Percentiles rank a stretch among this genome's conserved stretches.
Evolutionary conservation across 2,113 vertebrate species (phyloP).

Genomic region (Laterallus jamaicensis): DNA sequence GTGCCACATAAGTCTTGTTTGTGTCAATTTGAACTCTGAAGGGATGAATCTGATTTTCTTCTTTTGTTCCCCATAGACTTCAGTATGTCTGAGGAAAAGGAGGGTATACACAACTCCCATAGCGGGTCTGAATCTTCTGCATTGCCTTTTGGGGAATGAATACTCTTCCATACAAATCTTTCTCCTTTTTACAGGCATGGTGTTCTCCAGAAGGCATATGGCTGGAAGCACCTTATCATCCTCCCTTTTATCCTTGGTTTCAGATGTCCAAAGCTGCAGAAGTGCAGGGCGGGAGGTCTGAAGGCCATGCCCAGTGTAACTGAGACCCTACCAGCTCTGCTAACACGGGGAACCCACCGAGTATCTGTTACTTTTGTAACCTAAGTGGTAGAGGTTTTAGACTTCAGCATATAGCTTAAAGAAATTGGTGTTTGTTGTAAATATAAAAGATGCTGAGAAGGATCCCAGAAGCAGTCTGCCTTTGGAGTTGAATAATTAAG

Average conservation of each 20-base stretch:
- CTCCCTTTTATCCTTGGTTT: neutral
- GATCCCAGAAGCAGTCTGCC: neutral
- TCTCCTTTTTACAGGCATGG: neutral
- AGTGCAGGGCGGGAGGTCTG: neutral
- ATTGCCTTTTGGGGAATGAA: neutral
- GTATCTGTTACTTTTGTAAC: neutral
- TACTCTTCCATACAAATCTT: neutral
- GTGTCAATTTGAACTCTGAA: neutral
- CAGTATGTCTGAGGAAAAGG: neutral
- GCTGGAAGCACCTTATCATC: neutral
- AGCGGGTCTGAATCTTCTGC: neutral
- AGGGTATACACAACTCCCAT: neutral
- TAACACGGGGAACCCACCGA: neutral
- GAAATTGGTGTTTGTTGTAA: neutral
- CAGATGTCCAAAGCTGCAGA: neutral
- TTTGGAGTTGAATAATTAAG: neutral
- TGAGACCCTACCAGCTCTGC: neutral
- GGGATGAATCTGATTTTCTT: neutral
- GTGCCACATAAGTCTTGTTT: neutral
- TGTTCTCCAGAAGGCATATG: neutral
- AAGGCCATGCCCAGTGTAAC: neutral
- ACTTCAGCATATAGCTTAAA: neutral
- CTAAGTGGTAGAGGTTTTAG: neutral
- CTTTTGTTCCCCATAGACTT: neutral
- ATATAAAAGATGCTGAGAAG: neutral